Base-by-base conservation (phyloP, 2,888 invertebrate species). In the Pilophorus perplexus region DNA sequence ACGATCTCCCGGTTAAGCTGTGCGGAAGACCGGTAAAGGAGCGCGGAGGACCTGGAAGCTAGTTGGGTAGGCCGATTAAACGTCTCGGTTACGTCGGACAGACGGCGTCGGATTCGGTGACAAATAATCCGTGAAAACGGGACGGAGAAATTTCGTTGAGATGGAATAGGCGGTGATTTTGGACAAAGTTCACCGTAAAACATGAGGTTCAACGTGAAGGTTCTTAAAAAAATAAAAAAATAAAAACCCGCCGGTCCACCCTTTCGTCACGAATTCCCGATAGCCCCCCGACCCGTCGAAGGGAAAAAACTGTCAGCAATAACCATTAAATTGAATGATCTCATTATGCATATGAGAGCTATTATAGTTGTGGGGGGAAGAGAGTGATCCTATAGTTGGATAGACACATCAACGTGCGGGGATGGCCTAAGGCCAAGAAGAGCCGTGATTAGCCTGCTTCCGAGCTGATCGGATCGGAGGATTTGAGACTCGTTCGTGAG, bases 301-400 rank as follows among this genome's bases (percentile, higher is more conserved):
- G 12, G 10, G 48, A 27, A 46, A 62, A 60, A 62, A 48, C 38
- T 54, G 25, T 65, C 52, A 23, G 42, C 64, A 65, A 65, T 65
- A 65, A 65, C 64, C 64, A 65, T 65, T 65, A 65, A 65, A 65
- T 65, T 65, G 64, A 65, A 65, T 65, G 64, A 65, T 65, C 64
- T 65, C 64, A 65, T 65, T 65, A 65, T 65, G 64, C 64, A 65
- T 65, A 65, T 54, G 64, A 65, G 52, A 18, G 42, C 44, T 42
- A 65, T 54, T 65, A 54, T 65, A 54, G 64, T 16, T 16, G 40
- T 42, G 12, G 54, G 37, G 52, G 37, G 62, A 20, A 28, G 46
- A 20, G 33, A 46, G 42, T 52, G 64, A 65, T 65, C 64, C 40
- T 40, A 54, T 52, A 37, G 52, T 65, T 37, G 64, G 64, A 65